A percentile compares a stretch with the other conserved stretches of the same genome.
phyloP scores from a whole-genome alignment of 2,113 vertebrate genomes.

The Synodontis membranacea region DNA sequence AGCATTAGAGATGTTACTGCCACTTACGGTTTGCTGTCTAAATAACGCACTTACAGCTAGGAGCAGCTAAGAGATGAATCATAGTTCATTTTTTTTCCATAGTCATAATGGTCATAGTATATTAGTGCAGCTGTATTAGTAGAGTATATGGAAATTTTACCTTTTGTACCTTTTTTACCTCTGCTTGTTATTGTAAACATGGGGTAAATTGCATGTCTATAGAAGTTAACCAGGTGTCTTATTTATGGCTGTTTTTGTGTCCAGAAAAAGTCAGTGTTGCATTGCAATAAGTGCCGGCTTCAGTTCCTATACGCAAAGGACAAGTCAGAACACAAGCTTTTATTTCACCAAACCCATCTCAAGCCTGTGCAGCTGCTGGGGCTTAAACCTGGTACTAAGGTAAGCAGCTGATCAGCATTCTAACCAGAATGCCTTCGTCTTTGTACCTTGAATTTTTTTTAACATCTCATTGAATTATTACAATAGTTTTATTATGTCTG shows the following conservation, averaged over 20 bases:
- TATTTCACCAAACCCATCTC: conserved; percentile 85
- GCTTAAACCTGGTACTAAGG: conserved; percentile 90
- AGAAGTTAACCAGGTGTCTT: neutral
- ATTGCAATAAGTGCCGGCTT: conserved; percentile 88
- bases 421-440: neutral
- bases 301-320: conserved; percentile 89
- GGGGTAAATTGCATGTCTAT: neutral
- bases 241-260: conserved; percentile 38
- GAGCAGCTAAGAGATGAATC: too few relatives aligned
- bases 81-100: too few relatives aligned
- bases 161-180: too few relatives aligned
- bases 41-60: too few relatives aligned
- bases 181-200: neutral
- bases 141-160: neutral
- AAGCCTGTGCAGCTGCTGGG: conserved; percentile 86
- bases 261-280: conserved; percentile 82
- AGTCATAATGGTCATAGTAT: too few relatives aligned
- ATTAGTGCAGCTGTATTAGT: neutral
- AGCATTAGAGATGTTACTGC: too few relatives aligned
- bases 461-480: neutral
- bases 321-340: conserved; percentile 78
- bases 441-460: neutral
- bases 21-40: too few relatives aligned
- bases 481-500: neutral
- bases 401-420: conserved; percentile 50